A percentile compares a stretch with the other conserved stretches of the same genome.
Evolutionary conservation across 2,888 invertebrate genomes (phyloP).

Genomic region (Coelopa pilipes): DNA sequence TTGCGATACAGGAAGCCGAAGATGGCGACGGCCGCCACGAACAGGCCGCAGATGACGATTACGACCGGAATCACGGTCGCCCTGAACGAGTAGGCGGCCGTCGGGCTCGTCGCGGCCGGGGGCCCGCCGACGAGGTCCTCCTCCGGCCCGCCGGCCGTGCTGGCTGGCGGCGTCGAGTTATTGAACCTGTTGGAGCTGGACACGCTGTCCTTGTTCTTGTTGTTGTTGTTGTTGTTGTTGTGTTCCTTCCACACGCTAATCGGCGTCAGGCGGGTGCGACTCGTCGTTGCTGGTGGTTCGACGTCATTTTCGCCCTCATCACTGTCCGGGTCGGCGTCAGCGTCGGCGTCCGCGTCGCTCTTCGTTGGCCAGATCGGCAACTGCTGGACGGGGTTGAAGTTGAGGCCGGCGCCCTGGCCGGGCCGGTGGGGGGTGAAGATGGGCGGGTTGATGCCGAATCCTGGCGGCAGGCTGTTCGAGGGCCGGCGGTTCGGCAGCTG

Average conservation of each 20-base stretch:
- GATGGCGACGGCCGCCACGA: constrained; percentile 75
- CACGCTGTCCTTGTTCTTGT: constrained; percentile 35
- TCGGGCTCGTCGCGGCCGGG: constrained; percentile 15
- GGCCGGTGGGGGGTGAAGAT: constrained; percentile 34
- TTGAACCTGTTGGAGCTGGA: constrained; percentile 32
- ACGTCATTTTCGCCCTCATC: constrained; percentile 5
- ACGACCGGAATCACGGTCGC: constrained; percentile 76
- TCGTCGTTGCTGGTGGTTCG: constrained; percentile 45
- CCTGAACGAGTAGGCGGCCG: constrained; percentile 64
- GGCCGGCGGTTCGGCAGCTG: constrained; percentile 56
- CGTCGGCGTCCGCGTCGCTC: constrained; percentile 9
- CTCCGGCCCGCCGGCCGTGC: constrained; percentile 8
- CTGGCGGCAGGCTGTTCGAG: constrained; percentile 50
- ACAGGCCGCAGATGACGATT: constrained; percentile 75
- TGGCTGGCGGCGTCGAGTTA: constrained; percentile 32
- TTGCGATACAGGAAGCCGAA: constrained; percentile 76
- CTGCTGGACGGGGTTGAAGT: constrained; percentile 56
- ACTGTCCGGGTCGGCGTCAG: constrained; percentile 42
- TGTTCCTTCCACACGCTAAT: constrained; percentile 44
- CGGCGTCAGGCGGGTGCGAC: constrained; percentile 59
- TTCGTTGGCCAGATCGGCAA: constrained; percentile 40
- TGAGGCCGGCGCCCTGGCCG: constrained; percentile 64
- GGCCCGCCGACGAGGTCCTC: constrained; percentile 10
- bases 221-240: too few species aligned
- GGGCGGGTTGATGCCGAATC: constrained; percentile 57